These are phyloP conservation scores for Saguinus imperator DNA, from an alignment of 2,113 vertebrate species.

Conservation along the genomic window DNA sequence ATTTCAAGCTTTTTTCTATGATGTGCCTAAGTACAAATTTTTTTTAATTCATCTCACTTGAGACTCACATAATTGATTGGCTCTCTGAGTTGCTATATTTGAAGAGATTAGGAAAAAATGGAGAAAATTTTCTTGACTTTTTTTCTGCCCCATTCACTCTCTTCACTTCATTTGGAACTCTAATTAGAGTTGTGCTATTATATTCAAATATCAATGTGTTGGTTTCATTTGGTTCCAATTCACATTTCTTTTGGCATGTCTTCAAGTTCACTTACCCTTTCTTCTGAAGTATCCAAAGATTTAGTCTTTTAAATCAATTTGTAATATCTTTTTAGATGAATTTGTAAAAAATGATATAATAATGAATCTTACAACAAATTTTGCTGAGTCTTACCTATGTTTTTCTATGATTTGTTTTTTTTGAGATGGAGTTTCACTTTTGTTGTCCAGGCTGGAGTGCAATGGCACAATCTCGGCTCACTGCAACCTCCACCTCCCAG, in stretches of 20 bases:
- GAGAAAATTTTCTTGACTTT: not conserved
- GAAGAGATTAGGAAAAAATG: not conserved
- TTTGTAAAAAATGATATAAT: not conserved
- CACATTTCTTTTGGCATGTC: not conserved
- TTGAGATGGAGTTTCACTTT: too few species aligned
- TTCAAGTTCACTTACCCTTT: not conserved
- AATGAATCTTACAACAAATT: not conserved
- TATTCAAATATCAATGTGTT: not conserved
- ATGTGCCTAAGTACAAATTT: not conserved
- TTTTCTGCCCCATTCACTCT: not conserved
- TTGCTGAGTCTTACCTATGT: not conserved
- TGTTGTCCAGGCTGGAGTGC: too few species aligned
- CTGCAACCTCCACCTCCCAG: too few species aligned
- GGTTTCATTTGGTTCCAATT: not conserved
- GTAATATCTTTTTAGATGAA: not conserved
- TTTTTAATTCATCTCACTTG: not conserved
- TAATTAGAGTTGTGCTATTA: not conserved
- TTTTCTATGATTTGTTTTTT: too few species aligned
- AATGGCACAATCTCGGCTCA: too few species aligned
- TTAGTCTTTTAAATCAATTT: not conserved
- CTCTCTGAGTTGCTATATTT: not conserved
- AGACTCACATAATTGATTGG: not conserved
- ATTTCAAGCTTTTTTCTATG: not conserved
- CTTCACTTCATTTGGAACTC: not conserved
- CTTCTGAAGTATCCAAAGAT: not conserved